Evolutionary conservation across 2,888 invertebrate species (phyloP), one percentile per base, ranked within the genome.

Genomic region (Rhabditophanes sp.): DNA sequence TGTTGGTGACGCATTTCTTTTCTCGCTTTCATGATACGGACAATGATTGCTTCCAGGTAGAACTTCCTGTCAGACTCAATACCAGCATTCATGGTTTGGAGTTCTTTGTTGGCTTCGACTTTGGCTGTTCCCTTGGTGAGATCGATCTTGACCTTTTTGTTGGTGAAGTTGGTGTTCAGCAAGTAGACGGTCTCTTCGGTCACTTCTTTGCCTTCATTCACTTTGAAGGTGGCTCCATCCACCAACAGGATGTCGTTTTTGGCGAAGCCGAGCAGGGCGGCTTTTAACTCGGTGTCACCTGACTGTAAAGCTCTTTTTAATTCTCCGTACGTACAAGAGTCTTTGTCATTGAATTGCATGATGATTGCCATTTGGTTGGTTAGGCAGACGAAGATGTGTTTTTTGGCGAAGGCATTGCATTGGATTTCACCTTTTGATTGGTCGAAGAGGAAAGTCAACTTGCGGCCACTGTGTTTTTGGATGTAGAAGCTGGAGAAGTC

Each of bases 291-390:
- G n/a, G n/a, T n/a, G n/a, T n/a, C n/a, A n/a, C n/a, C n/a, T n/a
- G n/a, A n/a, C n/a, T n/a, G n/a, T n/a, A n/a, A n/a, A n/a, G n/a
- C n/a, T n/a, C n/a, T n/a, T n/a, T n/a, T n/a, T n/a, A n/a, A n/a
- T n/a, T n/a, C n/a, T n/a, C n/a, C n/a, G n/a, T n/a, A 14, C 7
- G 31, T 33, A 33, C 28, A 87, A 33, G 76, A 74, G 15, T 20
- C 11, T 17, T 21, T 16, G 42, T 79, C 79, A 68, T 99, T 99
- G 71, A 81, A 99, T 70, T 88, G 85, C 37, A 96, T 71, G 27
- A 99, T 72, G 32, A 99, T 82, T 9, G 90, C 85, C 85, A 99
- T 96, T 73, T 99, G 96, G 72, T 88, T 85, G 25, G 93, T 93
- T n/a, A n/a, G n/a, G n/a, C n/a, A n/a, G n/a, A n/a, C n/a, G n/a